A percentile compares a stretch with the other conserved stretches of the same genome.
Conservation (phyloP, 2,797 vertebrate genomes). For the Craterocephalus amniculus region DNA sequence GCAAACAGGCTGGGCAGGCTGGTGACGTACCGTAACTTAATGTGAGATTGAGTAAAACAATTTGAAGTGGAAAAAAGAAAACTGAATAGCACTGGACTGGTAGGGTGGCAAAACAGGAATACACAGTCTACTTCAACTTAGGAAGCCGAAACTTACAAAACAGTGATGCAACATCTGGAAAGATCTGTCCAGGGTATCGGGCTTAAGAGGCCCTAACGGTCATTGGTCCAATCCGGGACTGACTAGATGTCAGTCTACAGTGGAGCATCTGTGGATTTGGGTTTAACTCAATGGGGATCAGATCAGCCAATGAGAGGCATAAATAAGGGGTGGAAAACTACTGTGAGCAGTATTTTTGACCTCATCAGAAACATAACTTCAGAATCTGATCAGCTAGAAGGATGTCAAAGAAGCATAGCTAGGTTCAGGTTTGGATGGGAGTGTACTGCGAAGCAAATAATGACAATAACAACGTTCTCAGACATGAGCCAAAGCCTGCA, state of each 20-base stretch:
- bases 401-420: background rate
- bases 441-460: too few relatives aligned
- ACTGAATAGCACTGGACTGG: background rate
- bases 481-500: too few relatives aligned
- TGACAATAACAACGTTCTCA: too few relatives aligned
- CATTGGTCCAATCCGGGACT: background rate
- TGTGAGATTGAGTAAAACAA: background rate
- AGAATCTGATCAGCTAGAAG: background rate
- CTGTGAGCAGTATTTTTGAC: background rate
- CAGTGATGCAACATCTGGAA: background rate
- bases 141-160: background rate
- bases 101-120: background rate
- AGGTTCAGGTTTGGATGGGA: background rate
- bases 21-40: background rate
- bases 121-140: background rate
- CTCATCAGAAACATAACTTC: background rate
- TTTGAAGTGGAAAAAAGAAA: background rate
- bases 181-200: background rate
- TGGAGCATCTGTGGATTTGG: background rate
- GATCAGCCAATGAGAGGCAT: background rate
- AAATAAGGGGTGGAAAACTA: background rate
- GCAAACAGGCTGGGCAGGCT: background rate
- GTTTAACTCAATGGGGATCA: background rate
- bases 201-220: background rate
- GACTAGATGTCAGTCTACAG: background rate